These are phyloP conservation scores for Grus americana DNA, from an alignment of 2,113 vertebrate species.

Conservation along the genomic window DNA sequence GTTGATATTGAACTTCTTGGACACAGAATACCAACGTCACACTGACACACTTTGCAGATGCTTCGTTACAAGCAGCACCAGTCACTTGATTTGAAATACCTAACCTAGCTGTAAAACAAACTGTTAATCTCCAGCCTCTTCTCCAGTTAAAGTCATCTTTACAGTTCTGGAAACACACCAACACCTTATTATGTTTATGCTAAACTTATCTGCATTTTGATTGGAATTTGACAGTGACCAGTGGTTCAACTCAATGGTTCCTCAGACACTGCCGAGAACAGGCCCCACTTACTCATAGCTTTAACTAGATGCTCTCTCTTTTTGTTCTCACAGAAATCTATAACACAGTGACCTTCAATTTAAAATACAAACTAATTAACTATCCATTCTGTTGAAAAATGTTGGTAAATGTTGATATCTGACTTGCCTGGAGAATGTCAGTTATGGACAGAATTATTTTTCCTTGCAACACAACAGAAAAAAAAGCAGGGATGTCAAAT, in stretches of 20 bases:
- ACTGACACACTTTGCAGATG: constrained; percentile 48
- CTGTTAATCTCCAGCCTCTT: constrained; percentile 55
- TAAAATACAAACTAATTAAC: constrained; percentile 71
- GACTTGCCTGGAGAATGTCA: constrained; percentile 66
- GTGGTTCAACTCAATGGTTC: neutral
- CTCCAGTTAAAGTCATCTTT: constrained; percentile 30
- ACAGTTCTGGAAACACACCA: constrained; percentile 58
- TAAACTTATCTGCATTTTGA: constrained; percentile 52
- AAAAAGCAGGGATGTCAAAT: neutral
- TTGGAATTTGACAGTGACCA: constrained; percentile 40
- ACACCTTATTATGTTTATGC: constrained; percentile 40
- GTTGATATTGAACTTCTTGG: constrained; percentile 61
- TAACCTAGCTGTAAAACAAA: constrained; percentile 57
- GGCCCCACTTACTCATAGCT: neutral
- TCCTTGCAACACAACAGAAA: constrained; percentile 5
- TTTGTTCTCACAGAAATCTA: constrained; percentile 57
- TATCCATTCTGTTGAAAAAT: constrained; percentile 52
- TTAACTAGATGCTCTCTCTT: constrained; percentile 44
- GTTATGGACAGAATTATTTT: constrained; percentile 41
- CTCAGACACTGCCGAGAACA: neutral
- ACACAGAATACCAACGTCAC: constrained; percentile 29
- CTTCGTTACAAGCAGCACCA: constrained; percentile 61
- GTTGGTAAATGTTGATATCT: constrained; percentile 53
- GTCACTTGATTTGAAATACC: constrained; percentile 63
- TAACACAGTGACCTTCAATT: constrained; percentile 47